These are phyloP conservation scores for Pecten maximus DNA, from an alignment of 2,888 invertebrate species.

Conservation along the genomic window DNA sequence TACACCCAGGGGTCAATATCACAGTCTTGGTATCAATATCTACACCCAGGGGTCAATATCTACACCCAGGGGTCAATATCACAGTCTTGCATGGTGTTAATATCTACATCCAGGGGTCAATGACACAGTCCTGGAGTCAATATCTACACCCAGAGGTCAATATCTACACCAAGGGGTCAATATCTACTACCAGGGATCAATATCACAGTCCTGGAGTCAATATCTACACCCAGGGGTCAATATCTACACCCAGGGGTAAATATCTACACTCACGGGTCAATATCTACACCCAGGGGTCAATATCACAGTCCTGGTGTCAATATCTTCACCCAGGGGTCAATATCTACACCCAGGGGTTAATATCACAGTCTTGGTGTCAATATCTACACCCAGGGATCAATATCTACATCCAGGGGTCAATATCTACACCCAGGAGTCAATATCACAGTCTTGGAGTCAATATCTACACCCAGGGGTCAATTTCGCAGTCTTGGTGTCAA, in stretches of 20 bases:
- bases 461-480: no score
- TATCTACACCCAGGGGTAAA: neutral
- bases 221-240: neutral
- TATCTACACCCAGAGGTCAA: neutral
- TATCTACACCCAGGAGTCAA: neutral
- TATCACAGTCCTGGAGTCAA: neutral
- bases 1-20: neutral
- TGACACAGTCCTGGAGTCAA: neutral
- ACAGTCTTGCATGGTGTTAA: no score
- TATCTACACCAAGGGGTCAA: neutral
- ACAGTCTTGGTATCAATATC: neutral
- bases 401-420: neutral
- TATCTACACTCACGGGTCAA: no score
- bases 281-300: neutral
- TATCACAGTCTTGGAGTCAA: neutral
- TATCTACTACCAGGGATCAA: no score
- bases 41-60: neutral
- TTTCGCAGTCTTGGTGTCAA: neutral
- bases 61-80: no score
- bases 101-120: neutral
- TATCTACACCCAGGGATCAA: neutral
- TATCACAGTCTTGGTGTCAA: neutral
- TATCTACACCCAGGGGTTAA: neutral
- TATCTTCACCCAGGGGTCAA: neutral
- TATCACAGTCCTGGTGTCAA: neutral